These are phyloP conservation scores for Sarcophaga caerulescens DNA, from an alignment of 2,888 invertebrate species.

Conservation along the genomic window DNA sequence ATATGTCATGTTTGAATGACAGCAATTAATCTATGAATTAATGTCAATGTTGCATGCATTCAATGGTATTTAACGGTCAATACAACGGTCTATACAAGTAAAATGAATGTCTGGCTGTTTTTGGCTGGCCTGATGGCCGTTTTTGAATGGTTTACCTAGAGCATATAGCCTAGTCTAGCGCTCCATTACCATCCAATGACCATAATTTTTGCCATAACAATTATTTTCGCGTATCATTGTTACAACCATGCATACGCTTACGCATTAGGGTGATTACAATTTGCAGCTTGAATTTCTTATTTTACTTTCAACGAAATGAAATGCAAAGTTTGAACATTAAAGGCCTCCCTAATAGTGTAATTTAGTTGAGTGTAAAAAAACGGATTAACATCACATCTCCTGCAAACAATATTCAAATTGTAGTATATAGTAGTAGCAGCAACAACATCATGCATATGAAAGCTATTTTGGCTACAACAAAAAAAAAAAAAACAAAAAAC, in stretches of 20 bases:
- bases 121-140: neutral
- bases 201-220: conserved; percentile 62
- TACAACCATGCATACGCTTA: conserved; percentile 40
- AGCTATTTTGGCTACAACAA: conserved; percentile 20
- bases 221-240: conserved; percentile 62
- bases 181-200: conserved; percentile 8
- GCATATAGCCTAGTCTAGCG: conserved; percentile 2
- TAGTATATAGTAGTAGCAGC: conserved; percentile 5
- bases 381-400: conserved; percentile 52
- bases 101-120: conserved; percentile 13
- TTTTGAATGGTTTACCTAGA: conserved; percentile 27
- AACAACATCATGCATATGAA: conserved; percentile 12
- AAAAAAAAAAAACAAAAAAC: conserved; percentile 24
- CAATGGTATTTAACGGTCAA: conserved; percentile 63
- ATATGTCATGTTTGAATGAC: conserved; percentile 64
- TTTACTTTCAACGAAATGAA: no score
- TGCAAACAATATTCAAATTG: conserved; percentile 54
- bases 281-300: no score
- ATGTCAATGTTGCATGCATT: conserved; percentile 66
- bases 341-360: conserved; percentile 16
- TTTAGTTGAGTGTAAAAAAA: conserved; percentile 51
- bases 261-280: conserved; percentile 12
- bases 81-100: conserved; percentile 19
- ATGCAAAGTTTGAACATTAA: no score
- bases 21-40: conserved; percentile 67